These are phyloP conservation scores for Palythoa grandiflora DNA, from an alignment of 92 coral and sea anemone genomes.

Conservation along the genomic window DNA sequence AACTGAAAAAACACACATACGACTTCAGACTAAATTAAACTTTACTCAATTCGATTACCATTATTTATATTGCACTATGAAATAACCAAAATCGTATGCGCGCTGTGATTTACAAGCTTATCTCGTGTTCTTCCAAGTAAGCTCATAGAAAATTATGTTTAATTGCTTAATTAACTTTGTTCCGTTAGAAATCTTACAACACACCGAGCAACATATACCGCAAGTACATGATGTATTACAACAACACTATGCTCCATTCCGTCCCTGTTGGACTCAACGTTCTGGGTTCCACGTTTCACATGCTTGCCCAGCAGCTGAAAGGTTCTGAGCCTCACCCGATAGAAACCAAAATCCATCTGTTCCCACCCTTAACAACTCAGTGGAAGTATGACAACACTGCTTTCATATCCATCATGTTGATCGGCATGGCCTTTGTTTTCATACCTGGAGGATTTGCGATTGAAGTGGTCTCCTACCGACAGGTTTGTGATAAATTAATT, in stretches of 20 bases:
- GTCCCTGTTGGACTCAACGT: conserved; percentile 87
- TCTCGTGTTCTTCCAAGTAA: no score
- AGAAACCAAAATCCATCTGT: conserved; percentile 72
- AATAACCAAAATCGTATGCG: no score
- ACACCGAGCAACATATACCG: conserved; percentile 6
- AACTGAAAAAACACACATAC: no score
- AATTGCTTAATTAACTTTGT: neutral
- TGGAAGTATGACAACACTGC: conserved; percentile 78
- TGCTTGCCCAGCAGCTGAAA: conserved; percentile 72
- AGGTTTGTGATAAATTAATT: conserved; percentile 57
- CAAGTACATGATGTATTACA: conserved; percentile 71
- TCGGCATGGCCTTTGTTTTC: conserved; percentile 75
- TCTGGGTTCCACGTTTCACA: conserved; percentile 78
- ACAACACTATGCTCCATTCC: conserved; percentile 83
- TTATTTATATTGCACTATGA: no score
- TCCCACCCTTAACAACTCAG: conserved; percentile 70
- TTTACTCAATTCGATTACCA: no score
- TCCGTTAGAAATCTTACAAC: conserved; percentile 22
- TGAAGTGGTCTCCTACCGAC: conserved; percentile 74
- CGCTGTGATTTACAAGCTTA: no score
- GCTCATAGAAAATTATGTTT: neutral
- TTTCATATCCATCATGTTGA: conserved; percentile 70
- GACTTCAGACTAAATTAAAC: no score
- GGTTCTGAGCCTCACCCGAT: conserved; percentile 68
- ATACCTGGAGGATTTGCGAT: conserved; percentile 93